A percentile compares a stretch with the other conserved stretches of the same genome.
phyloP scores from a whole-genome alignment of 2,797 vertebrate genomes.

The Lycodopsis pacificus region DNA sequence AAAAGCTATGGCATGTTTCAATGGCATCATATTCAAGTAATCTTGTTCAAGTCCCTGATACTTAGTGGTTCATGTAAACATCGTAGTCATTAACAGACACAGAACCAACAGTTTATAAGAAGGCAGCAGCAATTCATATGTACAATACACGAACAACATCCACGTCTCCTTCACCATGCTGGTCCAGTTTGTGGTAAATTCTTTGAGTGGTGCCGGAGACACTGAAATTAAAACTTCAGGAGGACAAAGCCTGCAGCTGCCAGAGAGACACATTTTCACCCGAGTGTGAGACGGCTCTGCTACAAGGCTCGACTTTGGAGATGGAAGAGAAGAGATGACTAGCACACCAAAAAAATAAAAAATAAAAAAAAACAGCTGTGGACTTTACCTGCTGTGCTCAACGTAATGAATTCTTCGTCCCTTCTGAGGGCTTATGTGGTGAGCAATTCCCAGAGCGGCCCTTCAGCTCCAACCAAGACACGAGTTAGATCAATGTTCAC shows the following conservation, averaged over 20 bases:
- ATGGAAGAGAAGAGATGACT: slow-evolving; percentile 33
- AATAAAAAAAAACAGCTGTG: slow-evolving; percentile 5
- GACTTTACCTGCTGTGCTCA: slow-evolving; percentile 63
- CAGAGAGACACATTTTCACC: slow-evolving; percentile 32
- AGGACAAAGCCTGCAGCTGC: slow-evolving; percentile 54
- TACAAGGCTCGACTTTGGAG: slow-evolving; percentile 69
- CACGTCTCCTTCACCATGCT: slow-evolving; percentile 54
- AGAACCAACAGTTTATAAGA: slow-evolving; percentile 78
- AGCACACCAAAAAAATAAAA: neutral
- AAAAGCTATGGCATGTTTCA: slow-evolving; percentile 85
- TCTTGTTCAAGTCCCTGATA: slow-evolving; percentile 89
- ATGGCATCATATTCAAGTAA: slow-evolving; percentile 91
- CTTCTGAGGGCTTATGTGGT: slow-evolving; percentile 38
- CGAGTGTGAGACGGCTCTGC: slow-evolving; percentile 29
- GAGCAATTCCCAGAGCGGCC: slow-evolving; percentile 58
- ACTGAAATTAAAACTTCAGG: slow-evolving; percentile 62
- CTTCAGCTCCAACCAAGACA: slow-evolving; percentile 36
- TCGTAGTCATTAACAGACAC: slow-evolving; percentile 77
- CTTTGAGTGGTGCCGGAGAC: slow-evolving; percentile 67
- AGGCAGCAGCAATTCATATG: slow-evolving; percentile 86
- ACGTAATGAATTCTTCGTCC: slow-evolving; percentile 54
- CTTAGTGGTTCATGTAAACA: slow-evolving; percentile 86
- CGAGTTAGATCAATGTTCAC: slow-evolving; percentile 48
- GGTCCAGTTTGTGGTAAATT: slow-evolving; percentile 67
- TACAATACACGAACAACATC: slow-evolving; percentile 69